Evolutionary conservation across 2,888 invertebrate species (phyloP), one percentile per base, ranked within the genome.

Genomic region (Podotricha telesiphe): DNA sequence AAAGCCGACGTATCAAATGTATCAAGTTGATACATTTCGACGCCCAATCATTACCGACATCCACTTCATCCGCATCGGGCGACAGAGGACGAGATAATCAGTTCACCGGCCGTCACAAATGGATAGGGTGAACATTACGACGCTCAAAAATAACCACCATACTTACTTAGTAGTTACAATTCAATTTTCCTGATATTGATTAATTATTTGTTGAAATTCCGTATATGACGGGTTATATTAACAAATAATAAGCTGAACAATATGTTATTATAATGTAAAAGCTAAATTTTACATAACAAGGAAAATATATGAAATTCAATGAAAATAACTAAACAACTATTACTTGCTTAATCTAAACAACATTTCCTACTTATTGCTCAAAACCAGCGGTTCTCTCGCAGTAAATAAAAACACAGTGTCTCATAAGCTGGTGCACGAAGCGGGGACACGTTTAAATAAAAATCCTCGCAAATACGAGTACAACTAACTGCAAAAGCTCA

Each of bases 11-110:
- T 59, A n/a, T 22, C n/a, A n/a, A 22, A 47, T 20, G 48, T 37
- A 17, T 34, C 62, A 20, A 62, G 47, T 62, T 53, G 67, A 67
- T 67, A 67, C 53, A 47, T 61, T 61, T 67, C 61, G 61, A 62
- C 61, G 55, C 45, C 51, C 62, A 53, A 67, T 67, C 53, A 53
- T 67, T 53, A 34, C 45, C 61, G 53, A 53, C 42, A 45, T 53
- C 67, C 51, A 47, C 65, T 48, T 20, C 65, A 37, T 20, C 51
- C 61, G 53, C 34, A 72, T 70, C 71, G 74, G 72, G 65, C 77
- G 80, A 82, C 80, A 78, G 74, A 69, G 82, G 80, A 77, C 71
- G 79, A 75, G 72, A 76, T 84, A 84, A 85, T 84, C 81, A 76
- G 79, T 81, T 83, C 78, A 76, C 68, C 75, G 75, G 73, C 45